Evolutionary conservation across 2,888 invertebrate species (phyloP).

Genomic region (Crossocerus cetratus): DNA sequence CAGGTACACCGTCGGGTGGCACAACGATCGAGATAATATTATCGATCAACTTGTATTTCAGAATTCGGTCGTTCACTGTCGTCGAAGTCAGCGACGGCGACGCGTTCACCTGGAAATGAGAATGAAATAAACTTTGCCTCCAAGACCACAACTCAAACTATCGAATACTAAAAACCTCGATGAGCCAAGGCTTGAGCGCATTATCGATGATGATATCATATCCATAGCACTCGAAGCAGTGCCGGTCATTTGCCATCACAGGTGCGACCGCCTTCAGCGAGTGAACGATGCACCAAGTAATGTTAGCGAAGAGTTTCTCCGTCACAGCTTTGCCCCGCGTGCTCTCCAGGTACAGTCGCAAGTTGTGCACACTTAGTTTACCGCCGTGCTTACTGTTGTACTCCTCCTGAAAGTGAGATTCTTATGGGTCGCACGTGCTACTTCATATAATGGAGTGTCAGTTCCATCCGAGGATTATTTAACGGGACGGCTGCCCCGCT

Average conservation of each 20-base stretch:
- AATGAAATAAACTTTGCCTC: too few relatives aligned
- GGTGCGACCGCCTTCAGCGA: constrained; percentile 95
- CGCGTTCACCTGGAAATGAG: constrained; percentile 86
- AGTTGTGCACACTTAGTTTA: constrained; percentile 94
- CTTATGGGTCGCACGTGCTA: background rate
- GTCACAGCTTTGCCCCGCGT: constrained; percentile 93
- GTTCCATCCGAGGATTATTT: background rate
- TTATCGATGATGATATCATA: constrained; percentile 98
- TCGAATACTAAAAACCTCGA: constrained; percentile 62
- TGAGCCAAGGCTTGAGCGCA: constrained; percentile 88
- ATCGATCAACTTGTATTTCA: constrained; percentile 95
- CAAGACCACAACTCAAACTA: too few relatives aligned
- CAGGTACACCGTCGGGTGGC: constrained; percentile 92
- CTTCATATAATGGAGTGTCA: too few relatives aligned
- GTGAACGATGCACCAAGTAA: constrained; percentile 93
- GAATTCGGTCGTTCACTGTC: constrained; percentile 94
- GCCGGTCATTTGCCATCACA: constrained; percentile 94
- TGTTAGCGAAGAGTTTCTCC: constrained; percentile 91
- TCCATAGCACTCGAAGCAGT: constrained; percentile 96
- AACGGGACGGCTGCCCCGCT: background rate
- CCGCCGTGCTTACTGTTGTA: constrained; percentile 97
- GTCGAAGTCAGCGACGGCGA: constrained; percentile 96
- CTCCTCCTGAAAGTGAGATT: constrained; percentile 82
- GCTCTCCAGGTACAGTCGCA: constrained; percentile 92
- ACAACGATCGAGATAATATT: constrained; percentile 94